These are phyloP conservation scores for Coptodon bakossiorum DNA, from an alignment of 2,113 vertebrate genomes.

Conservation along the genomic window DNA sequence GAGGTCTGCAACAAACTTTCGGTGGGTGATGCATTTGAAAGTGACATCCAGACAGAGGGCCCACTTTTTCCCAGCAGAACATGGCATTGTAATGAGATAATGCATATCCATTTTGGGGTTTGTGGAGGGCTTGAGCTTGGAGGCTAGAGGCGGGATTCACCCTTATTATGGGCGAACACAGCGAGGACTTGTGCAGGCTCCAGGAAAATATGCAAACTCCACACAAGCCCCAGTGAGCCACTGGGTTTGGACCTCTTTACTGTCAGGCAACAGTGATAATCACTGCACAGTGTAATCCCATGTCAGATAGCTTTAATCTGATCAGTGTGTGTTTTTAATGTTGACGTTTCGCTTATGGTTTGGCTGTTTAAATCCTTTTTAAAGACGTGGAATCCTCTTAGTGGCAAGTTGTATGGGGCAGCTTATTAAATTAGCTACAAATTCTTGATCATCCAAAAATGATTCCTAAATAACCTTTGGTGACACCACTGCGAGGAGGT, in stretches of 20 bases:
- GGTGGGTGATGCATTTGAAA: not conserved
- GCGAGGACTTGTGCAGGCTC: not conserved
- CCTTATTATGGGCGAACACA: not conserved
- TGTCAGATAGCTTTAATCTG: not conserved
- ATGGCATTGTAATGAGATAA: not conserved
- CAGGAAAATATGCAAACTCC: not conserved
- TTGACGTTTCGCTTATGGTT: accelerated
- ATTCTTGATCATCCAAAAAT: not conserved
- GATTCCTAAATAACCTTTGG: not conserved
- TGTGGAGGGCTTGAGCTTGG: not conserved
- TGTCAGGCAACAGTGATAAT: not conserved
- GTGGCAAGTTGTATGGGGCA: not conserved
- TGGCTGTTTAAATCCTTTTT: not conserved
- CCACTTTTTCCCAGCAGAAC: not conserved
- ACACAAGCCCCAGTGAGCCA: not conserved
- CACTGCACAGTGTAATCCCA: not conserved
- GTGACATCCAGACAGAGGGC: not conserved
- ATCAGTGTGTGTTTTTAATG: not conserved
- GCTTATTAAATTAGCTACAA: not conserved
- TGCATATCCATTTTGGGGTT: not conserved
- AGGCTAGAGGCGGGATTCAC: not conserved
- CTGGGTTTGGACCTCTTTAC: not conserved
- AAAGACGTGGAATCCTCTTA: not conserved
- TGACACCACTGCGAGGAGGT: not conserved
- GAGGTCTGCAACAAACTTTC: not conserved